Evolutionary conservation across 1,140 invertebrate genomes (phyloP), one percentile per base, ranked within the genome.

Genomic region (Himalopsyche phryganea): DNA sequence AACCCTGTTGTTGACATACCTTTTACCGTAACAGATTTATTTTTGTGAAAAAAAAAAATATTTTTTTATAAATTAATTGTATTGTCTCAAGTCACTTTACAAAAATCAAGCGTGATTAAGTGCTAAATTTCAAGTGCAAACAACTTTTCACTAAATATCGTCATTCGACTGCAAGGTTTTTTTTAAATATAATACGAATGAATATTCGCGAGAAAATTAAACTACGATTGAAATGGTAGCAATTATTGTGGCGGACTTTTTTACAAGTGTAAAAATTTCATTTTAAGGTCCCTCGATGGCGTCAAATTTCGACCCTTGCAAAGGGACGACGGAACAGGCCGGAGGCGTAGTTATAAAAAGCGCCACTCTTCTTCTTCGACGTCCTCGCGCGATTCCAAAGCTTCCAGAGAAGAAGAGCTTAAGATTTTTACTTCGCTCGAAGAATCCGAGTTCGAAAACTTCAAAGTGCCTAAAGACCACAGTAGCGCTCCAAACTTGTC

Each of bases 401-500:
- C 80, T 38, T 79, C 77, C 14, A 78, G 80, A 14, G 81, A 83
- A 55, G 80, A 83, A 60, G 81, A 83, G 67, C 67, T 82, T 15
- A 78, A 79, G 67, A 79, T 79, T 71, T 82, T 83, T 55, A 82
- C 80, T 47, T 81, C 80, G 36, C 71, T 83, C 49, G 81, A 83
- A 66, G 80, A 82, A 68, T 76, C 78, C 55, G 81, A 83, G 60
- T 76, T 81, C 52, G 72, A 74, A 66, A 14, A 19, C 17, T 14
- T 42, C 7, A 59, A 38, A 0, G 68, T 66, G 61, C 66, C 57
- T 48, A 68, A 65, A 45, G 55, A 66, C 54, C 64, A 47, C 48
- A 71, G 70, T 54, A 78, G 75, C 64, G 70, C 74, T 45, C 76
- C 76, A 67, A 77, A 76, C 70, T 66, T 78, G 69, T 67, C 66